Base-by-base conservation (phyloP, 2,888 invertebrate species). In the Apodemia duryi region DNA sequence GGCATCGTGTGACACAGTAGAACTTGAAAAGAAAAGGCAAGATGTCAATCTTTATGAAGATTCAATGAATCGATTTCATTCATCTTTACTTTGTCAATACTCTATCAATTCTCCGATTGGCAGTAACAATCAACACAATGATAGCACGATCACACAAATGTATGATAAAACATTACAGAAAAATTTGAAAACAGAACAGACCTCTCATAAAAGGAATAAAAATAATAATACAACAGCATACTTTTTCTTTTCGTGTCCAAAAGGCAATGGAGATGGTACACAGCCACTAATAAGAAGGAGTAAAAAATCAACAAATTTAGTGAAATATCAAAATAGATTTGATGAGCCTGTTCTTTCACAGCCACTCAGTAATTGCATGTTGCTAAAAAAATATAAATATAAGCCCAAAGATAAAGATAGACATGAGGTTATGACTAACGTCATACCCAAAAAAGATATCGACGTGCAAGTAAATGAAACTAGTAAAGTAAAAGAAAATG, bases 241-340 rank as follows among this genome's bases (percentile, higher is more conserved):
- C 0, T 81, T 77, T 65, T 85, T 75, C 68, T 82, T 85, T 66
- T 80, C 84, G 67, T 68, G 77, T 72, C 32, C 82, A 74, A 65
- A 80, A 75, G 66, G 41, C 64, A 66, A 13, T 63, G 63, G 63
- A 1, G 61, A 52, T 51, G 35, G 6, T 38, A 62, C 57, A 29
- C 57, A 70, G 28, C 75, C 77, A 0, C 29, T 60, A 1, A 83
- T 90, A 80, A 83, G 72, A 61, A 80, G 73, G 63, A 89, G 89
- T 66, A 85, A 73, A 41, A 91, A 91, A 66, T 88, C 82, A 1
- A 90, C 89, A 0, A 89, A 91, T 70, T 68, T 91, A 51, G 79
- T 85, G 0, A 88, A 85, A 71, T 90, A 89, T 65, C 83, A 74
- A 70, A 91, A 90, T 71, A 32, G 77, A 1, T 64, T 67, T 1